Base-by-base conservation (phyloP, 2,888 invertebrate species). In the Trichogramma dendrolimi region DNA sequence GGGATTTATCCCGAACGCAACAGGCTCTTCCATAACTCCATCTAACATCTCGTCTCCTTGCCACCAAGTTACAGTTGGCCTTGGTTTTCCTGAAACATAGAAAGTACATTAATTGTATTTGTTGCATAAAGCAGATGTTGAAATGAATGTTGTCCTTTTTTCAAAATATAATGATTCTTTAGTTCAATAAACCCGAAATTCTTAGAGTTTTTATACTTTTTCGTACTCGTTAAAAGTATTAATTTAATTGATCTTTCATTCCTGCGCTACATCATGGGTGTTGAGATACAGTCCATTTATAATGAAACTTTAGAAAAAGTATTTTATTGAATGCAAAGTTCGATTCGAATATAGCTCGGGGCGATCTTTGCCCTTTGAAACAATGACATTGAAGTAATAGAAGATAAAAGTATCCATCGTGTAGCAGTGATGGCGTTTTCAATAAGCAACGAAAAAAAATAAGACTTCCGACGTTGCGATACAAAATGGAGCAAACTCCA, bases 1-100 rank as follows among this genome's bases (percentile, higher is more conserved):
- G 10, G 82, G 81, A 14, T 14, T 14, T 14, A 14, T 14, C 47
- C 86, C 86, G 43, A 87, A 86, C 58, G 73, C 70, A 54, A 76
- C 72, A 2, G 75, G 72, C 54, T 86, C 86, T 70, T 90, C 90
- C 57, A 88, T 89, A 49, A 85, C 85, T 67, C 86, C 84, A 68
- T 92, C 91, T 62, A 94, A 80, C 67, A 91, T 83, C 63, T 87
- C 84, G 40, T 86, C 86, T 62, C 89, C 90, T 67, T 86, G 84
- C 87, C 90, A 92, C 94, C 94, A 94, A 11, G 87, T 89, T 8
- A 94, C 87, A 67, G 86, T 85, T 40, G 94, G 94, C 49, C 85
- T 83, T 0, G 94, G 94, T 67, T 87, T 88, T 61, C 94, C 93
- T 94, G 75, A 39, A 48, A 40, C 8, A 2, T 46, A 46, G 8